Evolutionary conservation across 2,888 invertebrate genomes (phyloP).

Genomic region (Villa cingulata): DNA sequence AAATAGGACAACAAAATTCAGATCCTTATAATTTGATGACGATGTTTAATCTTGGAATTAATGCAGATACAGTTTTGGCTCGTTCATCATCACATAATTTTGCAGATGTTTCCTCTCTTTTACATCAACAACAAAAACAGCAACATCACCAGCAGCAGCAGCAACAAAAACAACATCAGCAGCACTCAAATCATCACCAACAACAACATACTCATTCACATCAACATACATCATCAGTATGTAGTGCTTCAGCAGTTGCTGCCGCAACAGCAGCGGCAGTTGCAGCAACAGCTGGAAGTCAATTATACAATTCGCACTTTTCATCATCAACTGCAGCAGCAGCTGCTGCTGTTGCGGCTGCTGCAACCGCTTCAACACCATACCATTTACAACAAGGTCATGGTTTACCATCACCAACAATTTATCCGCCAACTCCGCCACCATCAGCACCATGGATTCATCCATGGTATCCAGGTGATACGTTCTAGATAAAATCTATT

Average conservation of each 20-base stretch:
- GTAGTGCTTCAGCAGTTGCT: conserved; percentile 1
- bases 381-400: conserved; percentile 20
- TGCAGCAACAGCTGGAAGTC: conserved; percentile 5
- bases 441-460: conserved; percentile 37
- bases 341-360: no score
- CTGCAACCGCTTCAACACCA: no score
- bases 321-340: conserved; percentile 18
- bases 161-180: conserved; percentile 1
- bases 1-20: conserved; percentile 7
- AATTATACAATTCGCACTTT: conserved; percentile 13
- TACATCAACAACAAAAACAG: neutral
- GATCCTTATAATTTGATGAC: conserved; percentile 17
- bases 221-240: conserved; percentile 10
- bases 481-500: no score
- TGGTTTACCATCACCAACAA: conserved; percentile 36
- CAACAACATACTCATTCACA: conserved; percentile 12
- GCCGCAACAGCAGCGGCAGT: neutral
- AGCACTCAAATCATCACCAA: conserved; percentile 9
- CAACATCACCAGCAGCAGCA: neutral
- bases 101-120: neutral
- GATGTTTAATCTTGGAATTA: conserved; percentile 15
- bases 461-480: conserved; percentile 36
- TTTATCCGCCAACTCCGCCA: conserved; percentile 37
- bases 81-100: conserved; percentile 6
- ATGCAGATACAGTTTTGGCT: conserved; percentile 9